Conservation (phyloP, 2,888 invertebrate species). For the Sphaerophoria taeniata region DNA sequence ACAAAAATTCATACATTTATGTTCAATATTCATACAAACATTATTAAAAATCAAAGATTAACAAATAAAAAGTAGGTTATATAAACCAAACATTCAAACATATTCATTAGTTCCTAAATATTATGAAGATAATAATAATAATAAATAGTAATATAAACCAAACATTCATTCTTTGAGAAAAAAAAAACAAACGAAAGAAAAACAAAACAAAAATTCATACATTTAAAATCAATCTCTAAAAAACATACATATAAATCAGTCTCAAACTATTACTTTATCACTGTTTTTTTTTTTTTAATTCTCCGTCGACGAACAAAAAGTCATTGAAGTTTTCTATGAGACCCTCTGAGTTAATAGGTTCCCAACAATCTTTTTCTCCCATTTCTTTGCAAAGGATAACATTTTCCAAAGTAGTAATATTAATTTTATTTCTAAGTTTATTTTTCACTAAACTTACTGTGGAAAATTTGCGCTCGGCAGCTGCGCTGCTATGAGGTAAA, state of each 20-base stretch:
- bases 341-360: not conserved
- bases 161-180: too few relatives aligned
- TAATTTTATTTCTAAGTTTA: slow-evolving; percentile 14
- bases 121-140: not conserved
- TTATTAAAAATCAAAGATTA: too few relatives aligned
- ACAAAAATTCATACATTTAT: too few relatives aligned
- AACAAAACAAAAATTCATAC: slow-evolving; percentile 3
- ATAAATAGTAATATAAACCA: too few relatives aligned
- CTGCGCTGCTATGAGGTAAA: slow-evolving; percentile 14
- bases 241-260: not conserved
- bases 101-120: not conserved
- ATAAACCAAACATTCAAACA: too few relatives aligned
- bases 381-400: slow-evolving; percentile 26
- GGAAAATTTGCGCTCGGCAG: slow-evolving; percentile 13
- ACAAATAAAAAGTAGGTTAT: too few relatives aligned
- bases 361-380: slow-evolving; percentile 18
- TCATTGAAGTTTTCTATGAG: not conserved
- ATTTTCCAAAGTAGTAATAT: slow-evolving; percentile 23
- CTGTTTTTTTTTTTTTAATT: slow-evolving; percentile 7
- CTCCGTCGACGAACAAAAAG: slow-evolving; percentile 5
- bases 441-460: slow-evolving; percentile 23
- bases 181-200: too few relatives aligned
- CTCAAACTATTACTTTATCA: not conserved
- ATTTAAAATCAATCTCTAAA: too few relatives aligned
- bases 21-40: not conserved